phyloP scores from a whole-genome alignment of 2,113 vertebrate species.

The Sebastes schlegelii region DNA sequence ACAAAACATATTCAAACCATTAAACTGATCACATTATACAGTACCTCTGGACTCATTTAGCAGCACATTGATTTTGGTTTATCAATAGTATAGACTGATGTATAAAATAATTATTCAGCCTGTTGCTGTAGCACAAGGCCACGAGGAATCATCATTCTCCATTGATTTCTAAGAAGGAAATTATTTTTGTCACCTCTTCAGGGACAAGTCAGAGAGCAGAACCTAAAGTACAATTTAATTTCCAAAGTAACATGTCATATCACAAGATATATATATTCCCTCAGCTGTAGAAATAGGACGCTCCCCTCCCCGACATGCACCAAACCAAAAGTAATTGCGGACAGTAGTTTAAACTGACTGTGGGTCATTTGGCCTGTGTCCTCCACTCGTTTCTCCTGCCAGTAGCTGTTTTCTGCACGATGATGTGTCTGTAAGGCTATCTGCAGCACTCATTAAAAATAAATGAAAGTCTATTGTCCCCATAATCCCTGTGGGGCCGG shows the following conservation, averaged over 20 bases:
- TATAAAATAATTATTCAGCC: too few species aligned
- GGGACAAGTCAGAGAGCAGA: neutral
- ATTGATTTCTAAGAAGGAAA: neutral
- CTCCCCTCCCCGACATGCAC: neutral
- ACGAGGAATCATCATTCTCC: neutral
- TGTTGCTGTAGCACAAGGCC: too few species aligned
- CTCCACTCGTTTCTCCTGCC: constrained; percentile 8
- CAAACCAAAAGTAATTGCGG: neutral
- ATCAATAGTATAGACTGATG: too few species aligned
- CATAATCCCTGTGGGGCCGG: constrained; percentile 36
- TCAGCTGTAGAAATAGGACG: neutral
- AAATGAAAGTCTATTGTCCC: constrained; percentile 47
- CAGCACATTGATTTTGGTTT: too few species aligned
- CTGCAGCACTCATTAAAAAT: constrained; percentile 56
- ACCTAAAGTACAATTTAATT: neutral
- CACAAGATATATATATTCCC: neutral
- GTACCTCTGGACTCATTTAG: too few species aligned
- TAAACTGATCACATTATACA: too few species aligned
- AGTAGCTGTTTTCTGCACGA: constrained; percentile 30
- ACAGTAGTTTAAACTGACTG: constrained; percentile 7
- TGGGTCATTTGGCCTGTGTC: constrained; percentile 22
- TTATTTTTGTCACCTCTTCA: neutral
- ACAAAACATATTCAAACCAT: neutral
- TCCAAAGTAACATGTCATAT: neutral
- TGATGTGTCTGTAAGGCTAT: constrained; percentile 33